phyloP scores from a whole-genome alignment of 2,888 invertebrate species.

The Drosophila anomalata region DNA sequence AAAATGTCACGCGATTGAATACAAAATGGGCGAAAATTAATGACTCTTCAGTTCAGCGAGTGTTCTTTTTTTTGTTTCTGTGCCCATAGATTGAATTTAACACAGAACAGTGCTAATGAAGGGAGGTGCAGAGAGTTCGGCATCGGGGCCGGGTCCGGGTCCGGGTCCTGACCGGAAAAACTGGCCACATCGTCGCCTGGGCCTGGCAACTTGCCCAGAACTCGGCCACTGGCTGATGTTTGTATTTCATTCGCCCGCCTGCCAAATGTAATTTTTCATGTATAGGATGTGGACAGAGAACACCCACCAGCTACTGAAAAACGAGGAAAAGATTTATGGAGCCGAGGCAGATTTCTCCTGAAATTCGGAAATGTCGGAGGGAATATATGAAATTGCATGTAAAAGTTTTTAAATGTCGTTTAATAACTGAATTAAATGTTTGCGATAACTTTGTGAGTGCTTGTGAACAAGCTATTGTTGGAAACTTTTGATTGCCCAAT shows the following conservation, averaged over 20 bases:
- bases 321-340: conserved; percentile 64
- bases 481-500: conserved; percentile 37
- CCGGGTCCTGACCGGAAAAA: conserved; percentile 34
- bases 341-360: conserved; percentile 32
- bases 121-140: too few species aligned
- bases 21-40: conserved; percentile 39
- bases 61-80: conserved; percentile 14
- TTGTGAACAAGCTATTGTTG: conserved; percentile 19
- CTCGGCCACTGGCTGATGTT: conserved; percentile 32
- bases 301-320: conserved; percentile 25
- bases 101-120: conserved; percentile 34
- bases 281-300: conserved; percentile 13
- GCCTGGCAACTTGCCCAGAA: conserved; percentile 59
- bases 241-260: conserved; percentile 42
- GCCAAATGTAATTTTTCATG: conserved; percentile 70
- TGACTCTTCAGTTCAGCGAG: conserved; percentile 3
- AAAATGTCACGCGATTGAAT: conserved; percentile 46
- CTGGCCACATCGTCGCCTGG: conserved; percentile 49
- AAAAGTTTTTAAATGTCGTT: conserved; percentile 25
- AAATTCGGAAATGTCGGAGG: conserved; percentile 56
- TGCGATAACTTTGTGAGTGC: conserved; percentile 13
- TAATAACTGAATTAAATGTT: conserved; percentile 42
- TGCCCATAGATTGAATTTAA: conserved; percentile 29
- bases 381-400: conserved; percentile 24
- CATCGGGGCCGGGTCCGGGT: conserved; percentile 2